These are phyloP conservation scores for Tangara arthus DNA, from an alignment of 2,797 vertebrate genomes.

Conservation along the genomic window DNA sequence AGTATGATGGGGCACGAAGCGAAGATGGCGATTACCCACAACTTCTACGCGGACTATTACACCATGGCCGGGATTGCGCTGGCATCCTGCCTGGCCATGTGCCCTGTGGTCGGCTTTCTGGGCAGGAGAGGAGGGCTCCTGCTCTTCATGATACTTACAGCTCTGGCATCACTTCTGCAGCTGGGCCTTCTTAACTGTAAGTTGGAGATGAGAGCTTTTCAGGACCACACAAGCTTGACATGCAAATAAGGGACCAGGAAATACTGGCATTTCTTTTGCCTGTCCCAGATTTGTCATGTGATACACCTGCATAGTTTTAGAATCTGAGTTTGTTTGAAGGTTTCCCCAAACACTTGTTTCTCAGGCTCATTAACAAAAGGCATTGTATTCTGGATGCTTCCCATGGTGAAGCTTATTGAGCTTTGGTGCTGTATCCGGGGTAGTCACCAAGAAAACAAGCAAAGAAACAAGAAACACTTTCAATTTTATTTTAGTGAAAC, in stretches of 20 bases:
- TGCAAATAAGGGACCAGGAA: neutral
- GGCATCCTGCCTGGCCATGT: slow-evolving; percentile 91
- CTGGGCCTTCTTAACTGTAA: slow-evolving; percentile 94
- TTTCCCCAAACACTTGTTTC: neutral
- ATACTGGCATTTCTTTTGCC: neutral
- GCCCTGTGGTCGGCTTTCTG: slow-evolving; percentile 88
- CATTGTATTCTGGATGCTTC: neutral
- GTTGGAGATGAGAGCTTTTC: slow-evolving; percentile 43
- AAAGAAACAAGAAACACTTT: neutral
- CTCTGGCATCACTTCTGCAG: slow-evolving; percentile 92
- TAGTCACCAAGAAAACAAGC: neutral
- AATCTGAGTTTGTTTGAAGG: neutral
- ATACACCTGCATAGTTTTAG: neutral
- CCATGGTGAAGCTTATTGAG: neutral
- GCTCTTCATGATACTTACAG: slow-evolving; percentile 96
- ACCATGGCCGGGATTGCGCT: slow-evolving; percentile 91
- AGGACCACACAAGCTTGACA: rapidly evolving
- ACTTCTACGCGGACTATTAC: slow-evolving; percentile 95
- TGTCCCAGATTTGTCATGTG: neutral
- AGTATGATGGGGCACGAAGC: slow-evolving; percentile 90
- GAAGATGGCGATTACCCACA: slow-evolving; percentile 84
- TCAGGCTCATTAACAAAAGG: neutral
- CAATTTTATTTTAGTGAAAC: neutral
- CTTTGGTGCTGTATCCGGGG: neutral
- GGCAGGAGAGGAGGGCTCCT: slow-evolving; percentile 94